A percentile compares a stretch with the other conserved stretches of the same genome.
Evolutionary conservation across 2,797 vertebrate genomes (phyloP).

Genomic region (Anniella stebbinsi): DNA sequence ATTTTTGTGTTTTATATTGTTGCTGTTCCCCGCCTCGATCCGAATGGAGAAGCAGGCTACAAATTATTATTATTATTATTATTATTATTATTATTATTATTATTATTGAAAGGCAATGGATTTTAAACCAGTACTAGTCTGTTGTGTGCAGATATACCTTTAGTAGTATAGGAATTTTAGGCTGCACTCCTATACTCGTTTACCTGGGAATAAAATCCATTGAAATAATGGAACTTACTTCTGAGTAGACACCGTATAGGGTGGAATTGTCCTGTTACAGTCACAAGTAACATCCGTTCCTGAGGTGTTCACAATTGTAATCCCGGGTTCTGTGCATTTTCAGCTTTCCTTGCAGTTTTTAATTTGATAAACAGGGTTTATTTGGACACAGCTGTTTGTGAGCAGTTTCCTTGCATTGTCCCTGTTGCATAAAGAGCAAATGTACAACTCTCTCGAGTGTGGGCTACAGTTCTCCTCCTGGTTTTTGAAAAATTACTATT

Average conservation of each 20-base stretch:
- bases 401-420: not conserved
- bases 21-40: too few relatives aligned
- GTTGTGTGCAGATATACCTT: not conserved
- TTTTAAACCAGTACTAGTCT: not conserved
- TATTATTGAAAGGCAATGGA: not conserved
- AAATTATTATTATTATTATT: too few relatives aligned
- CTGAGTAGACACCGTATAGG: too few relatives aligned
- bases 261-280: too few relatives aligned
- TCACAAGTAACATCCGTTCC: not conserved
- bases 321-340: not conserved
- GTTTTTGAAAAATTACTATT: not conserved
- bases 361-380: not conserved
- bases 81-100: too few relatives aligned
- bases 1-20: too few relatives aligned
- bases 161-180: not conserved
- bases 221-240: too few relatives aligned
- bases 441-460: not conserved
- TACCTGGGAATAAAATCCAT: too few relatives aligned
- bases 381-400: conserved; percentile 2
- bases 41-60: too few relatives aligned
- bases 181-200: too few relatives aligned
- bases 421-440: not conserved
- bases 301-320: not conserved
- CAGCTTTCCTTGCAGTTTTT: not conserved
- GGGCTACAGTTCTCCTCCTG: not conserved